Percentiles rank a stretch among this genome's conserved stretches.
phyloP scores from a whole-genome alignment of 2,888 invertebrate species.

The Agrochola circellaris region DNA sequence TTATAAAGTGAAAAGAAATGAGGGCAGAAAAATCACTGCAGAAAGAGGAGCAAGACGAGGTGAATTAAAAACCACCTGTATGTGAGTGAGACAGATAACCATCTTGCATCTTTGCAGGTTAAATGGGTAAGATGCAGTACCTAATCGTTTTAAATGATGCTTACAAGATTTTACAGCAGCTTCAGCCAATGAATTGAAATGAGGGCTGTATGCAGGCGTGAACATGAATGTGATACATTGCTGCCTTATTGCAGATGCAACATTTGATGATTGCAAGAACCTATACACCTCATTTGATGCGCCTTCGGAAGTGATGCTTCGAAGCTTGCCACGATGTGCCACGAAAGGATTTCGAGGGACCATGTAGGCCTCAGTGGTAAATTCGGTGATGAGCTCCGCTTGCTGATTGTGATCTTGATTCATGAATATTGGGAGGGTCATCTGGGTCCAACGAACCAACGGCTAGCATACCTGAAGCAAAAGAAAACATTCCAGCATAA shows the following conservation, averaged over 20 bases:
- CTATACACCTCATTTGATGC: neutral
- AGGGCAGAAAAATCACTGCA: neutral
- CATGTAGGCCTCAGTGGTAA: too few species aligned
- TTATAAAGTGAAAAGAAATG: neutral
- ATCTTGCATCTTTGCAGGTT: neutral
- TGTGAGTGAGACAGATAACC: neutral
- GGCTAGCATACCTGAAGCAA: neutral
- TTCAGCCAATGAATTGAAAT: slow-evolving; percentile 7
- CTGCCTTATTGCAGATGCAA: neutral
- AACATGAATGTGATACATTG: neutral
- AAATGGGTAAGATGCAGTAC: neutral
- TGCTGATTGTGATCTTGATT: neutral
- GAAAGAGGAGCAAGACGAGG: neutral
- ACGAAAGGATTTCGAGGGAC: neutral
- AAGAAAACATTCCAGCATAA: neutral
- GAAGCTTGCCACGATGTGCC: neutral
- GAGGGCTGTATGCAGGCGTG: neutral
- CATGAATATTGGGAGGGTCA: neutral
- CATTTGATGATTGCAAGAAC: neutral
- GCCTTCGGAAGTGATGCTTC: neutral
- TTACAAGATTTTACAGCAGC: neutral
- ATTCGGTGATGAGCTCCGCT: neutral
- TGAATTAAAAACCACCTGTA: neutral
- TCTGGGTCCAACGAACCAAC: neutral
- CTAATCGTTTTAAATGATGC: neutral